Evolutionary conservation across 2,888 invertebrate genomes (phyloP).

Genomic region (Petrophora chlorosata): DNA sequence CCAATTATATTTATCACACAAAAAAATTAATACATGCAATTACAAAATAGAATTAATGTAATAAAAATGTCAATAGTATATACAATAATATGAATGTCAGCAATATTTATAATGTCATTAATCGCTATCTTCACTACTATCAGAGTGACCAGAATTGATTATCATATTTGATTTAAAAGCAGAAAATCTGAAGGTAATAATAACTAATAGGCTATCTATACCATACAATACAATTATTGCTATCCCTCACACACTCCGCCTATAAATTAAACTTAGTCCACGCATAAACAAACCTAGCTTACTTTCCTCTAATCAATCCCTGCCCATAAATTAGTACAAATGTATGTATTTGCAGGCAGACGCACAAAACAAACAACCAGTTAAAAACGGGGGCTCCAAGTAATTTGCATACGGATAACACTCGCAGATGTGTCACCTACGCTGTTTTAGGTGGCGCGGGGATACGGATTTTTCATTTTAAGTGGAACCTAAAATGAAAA

Average conservation of each 20-base stretch:
- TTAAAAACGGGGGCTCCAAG: conserved; percentile 70
- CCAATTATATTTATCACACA: too few relatives aligned
- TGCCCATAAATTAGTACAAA: conserved; percentile 44
- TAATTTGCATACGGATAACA: conserved; percentile 79
- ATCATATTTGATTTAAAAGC: too few relatives aligned
- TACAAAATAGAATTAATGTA: too few relatives aligned
- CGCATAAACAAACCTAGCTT: conserved; percentile 39
- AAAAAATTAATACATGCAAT: too few relatives aligned
- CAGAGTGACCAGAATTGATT: too few relatives aligned
- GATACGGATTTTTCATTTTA: conserved; percentile 10
- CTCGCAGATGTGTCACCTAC: conserved; percentile 63
- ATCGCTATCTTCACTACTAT: too few relatives aligned
- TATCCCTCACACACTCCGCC: too few relatives aligned
- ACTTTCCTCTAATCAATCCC: conserved; percentile 42
- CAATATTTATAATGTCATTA: neutral
- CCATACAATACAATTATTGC: too few relatives aligned
- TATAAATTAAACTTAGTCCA: conserved; percentile 17
- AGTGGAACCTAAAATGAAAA: too few relatives aligned
- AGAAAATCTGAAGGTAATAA: neutral
- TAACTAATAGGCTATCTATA: too few relatives aligned
- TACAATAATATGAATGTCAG: too few relatives aligned
- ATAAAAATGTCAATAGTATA: too few relatives aligned
- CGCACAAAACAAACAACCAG: conserved; percentile 73
- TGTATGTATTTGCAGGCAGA: conserved; percentile 54
- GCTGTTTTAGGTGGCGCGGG: conserved; percentile 6